Evolutionary conservation across 2,888 invertebrate species (phyloP).

Genomic region (Lasioglossum calceatum): DNA sequence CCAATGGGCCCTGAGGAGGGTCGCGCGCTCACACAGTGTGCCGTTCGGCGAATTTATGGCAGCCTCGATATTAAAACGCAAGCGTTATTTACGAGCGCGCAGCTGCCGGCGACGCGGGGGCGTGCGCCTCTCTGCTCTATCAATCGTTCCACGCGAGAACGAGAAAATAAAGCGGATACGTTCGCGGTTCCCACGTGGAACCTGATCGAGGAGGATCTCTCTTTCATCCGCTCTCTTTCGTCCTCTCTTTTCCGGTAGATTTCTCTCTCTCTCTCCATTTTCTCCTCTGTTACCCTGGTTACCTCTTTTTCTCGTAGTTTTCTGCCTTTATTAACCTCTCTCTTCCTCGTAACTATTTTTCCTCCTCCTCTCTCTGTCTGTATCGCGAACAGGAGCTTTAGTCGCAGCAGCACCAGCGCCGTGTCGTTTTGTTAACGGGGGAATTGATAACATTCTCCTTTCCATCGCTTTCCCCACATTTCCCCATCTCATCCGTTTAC

Average conservation of each 20-base stretch:
- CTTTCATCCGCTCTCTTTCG: neutral
- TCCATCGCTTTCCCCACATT: neutral
- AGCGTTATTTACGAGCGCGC: conserved; percentile 75
- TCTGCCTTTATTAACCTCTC: neutral
- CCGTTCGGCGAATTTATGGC: conserved; percentile 72
- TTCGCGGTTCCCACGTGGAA: conserved; percentile 24
- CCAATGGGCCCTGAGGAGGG: conserved; percentile 23
- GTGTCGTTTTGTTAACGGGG: neutral
- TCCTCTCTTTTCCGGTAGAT: neutral
- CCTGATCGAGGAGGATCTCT: conserved; percentile 3
- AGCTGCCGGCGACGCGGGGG: conserved; percentile 53
- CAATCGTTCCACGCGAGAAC: conserved; percentile 45
- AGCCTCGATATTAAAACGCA: conserved; percentile 77
- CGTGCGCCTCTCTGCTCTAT: conserved; percentile 43
- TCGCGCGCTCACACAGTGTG: conserved; percentile 4
- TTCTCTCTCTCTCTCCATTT: neutral
- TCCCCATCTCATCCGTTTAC: neutral
- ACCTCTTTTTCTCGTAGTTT: neutral
- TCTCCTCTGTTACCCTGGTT: neutral
- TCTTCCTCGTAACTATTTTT: neutral
- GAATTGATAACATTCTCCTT: neutral
- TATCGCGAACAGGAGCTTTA: neutral
- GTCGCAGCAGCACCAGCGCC: neutral
- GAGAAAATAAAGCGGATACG: conserved; percentile 4
- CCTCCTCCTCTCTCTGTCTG: neutral